phyloP scores from a whole-genome alignment of 2,113 vertebrate genomes.

The Asarcornis scutulata region DNA sequence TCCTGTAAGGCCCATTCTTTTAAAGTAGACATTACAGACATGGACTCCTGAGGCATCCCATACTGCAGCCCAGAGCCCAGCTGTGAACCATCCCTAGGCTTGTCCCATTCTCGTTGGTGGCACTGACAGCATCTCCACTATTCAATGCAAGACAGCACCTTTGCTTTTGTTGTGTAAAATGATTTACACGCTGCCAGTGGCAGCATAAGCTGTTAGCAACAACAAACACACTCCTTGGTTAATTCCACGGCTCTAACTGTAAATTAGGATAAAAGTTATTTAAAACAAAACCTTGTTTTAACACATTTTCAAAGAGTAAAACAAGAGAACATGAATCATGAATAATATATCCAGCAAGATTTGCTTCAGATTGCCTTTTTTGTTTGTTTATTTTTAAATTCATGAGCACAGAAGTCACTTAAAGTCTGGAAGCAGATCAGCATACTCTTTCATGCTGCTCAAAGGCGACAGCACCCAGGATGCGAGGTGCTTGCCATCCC shows the following conservation, averaged over 20 bases:
- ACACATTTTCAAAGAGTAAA: conserved; percentile 45
- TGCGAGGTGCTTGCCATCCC: not conserved
- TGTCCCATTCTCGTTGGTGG: not conserved
- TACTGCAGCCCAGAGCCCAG: not conserved
- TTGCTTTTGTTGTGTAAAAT: not conserved
- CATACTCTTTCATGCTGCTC: not conserved
- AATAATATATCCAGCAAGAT: conserved; percentile 28
- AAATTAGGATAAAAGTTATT: conserved; percentile 37
- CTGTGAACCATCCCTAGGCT: fast-evolving
- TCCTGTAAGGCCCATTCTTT: not conserved
- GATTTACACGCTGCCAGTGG: not conserved
- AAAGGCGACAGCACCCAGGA: not conserved
- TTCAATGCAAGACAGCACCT: not conserved
- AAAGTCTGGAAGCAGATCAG: conserved; percentile 55
- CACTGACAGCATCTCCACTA: not conserved
- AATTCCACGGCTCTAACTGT: not conserved
- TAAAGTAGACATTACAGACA: not conserved
- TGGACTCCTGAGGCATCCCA: fast-evolving
- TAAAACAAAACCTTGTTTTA: conserved; percentile 55
- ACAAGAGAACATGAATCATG: not conserved
- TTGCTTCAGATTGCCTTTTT: conserved; percentile 59
- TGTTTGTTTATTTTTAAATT: conserved; percentile 58
- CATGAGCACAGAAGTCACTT: conserved; percentile 47
- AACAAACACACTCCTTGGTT: not conserved
- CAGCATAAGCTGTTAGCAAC: not conserved